Conservation (phyloP, 2,888 invertebrate genomes). For the Dione juno region DNA sequence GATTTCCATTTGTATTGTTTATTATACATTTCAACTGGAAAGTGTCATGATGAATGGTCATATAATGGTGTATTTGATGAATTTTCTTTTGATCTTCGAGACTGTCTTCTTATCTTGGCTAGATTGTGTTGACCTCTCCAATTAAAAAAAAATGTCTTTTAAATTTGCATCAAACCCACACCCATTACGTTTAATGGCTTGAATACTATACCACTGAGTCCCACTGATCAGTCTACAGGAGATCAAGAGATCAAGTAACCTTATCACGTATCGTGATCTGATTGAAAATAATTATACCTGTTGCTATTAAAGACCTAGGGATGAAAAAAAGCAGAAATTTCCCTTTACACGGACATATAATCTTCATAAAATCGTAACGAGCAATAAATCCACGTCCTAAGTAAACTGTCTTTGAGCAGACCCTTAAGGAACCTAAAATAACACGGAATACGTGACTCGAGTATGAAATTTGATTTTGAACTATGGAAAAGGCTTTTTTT, state of each 20-base stretch:
- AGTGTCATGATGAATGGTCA: slow-evolving; percentile 3
- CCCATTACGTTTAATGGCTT: too few species aligned
- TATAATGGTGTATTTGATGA: neutral
- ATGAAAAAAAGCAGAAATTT: slow-evolving; percentile 3
- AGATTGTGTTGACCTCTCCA: too few species aligned
- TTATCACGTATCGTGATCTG: neutral
- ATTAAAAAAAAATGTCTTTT: too few species aligned
- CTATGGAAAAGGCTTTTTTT: slow-evolving; percentile 27
- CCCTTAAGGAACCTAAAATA: slow-evolving; percentile 43
- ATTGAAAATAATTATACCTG: slow-evolving; percentile 11
- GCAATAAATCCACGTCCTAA: slow-evolving; percentile 41
- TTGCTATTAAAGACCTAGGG: neutral
- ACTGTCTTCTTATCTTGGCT: too few species aligned
- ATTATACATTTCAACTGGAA: slow-evolving; percentile 5
- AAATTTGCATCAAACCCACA: too few species aligned
- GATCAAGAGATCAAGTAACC: neutral
- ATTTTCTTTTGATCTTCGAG: too few species aligned
- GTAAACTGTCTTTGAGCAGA: slow-evolving; percentile 37
- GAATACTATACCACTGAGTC: too few species aligned
- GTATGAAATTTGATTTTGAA: slow-evolving; percentile 27
- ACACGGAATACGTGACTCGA: slow-evolving; percentile 34
- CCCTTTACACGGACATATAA: slow-evolving; percentile 27
- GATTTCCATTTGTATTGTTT: slow-evolving; percentile 13
- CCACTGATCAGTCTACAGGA: neutral
- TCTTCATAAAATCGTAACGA: slow-evolving; percentile 31